Evolutionary conservation across 1,140 invertebrate genomes (phyloP), one percentile per base, ranked within the genome.

Genomic region (honey bee (Apis mellifera)): DNA sequence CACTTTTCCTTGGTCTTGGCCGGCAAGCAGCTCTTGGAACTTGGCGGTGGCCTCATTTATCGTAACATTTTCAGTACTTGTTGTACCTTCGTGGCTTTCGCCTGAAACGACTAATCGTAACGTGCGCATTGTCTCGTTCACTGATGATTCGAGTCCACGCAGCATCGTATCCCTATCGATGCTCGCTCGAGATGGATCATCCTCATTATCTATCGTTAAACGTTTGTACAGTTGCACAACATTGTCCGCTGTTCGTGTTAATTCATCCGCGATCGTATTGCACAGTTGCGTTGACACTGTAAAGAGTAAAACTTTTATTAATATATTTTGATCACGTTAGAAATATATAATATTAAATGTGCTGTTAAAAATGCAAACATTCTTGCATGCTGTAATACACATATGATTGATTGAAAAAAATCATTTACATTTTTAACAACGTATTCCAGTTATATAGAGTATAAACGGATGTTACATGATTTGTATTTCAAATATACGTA

Each of bases 191-290:
- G 88, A 86, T 2, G 91, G 50, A 65, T 93, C 92, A 26, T 90
- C 90, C 19, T 89, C 86, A 60, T 86, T 91, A 76, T 94, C 93
- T 84, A 94, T 90, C 0, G 94, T 94, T 8, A 96, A 89, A 64
- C 95, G 94, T 78, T 95, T 95, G 91, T 96, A 96, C 59, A 96
- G 91, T 86, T 96, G 95, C 0, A 96, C 95, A 21, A 96, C 96
- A 78, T 96, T 96, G 79, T 96, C 95, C 1, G 96, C 95, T 2
- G 96, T 95, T 83, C 94, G 92, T 17, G 95, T 96, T 69, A 96
- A 90, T 89, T 96, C 95, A 76, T 95, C 95, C 19, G 96, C 95
- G 62, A 96, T 94, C 42, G 95, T 95, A 54, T 95, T 94, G 87
- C 96, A 96, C 65, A 96, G 90, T 90, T 96, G 95, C 19, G 95